Evolutionary conservation across 1,140 invertebrate genomes (phyloP).

Genomic region (Bilobella aurantiaca): DNA sequence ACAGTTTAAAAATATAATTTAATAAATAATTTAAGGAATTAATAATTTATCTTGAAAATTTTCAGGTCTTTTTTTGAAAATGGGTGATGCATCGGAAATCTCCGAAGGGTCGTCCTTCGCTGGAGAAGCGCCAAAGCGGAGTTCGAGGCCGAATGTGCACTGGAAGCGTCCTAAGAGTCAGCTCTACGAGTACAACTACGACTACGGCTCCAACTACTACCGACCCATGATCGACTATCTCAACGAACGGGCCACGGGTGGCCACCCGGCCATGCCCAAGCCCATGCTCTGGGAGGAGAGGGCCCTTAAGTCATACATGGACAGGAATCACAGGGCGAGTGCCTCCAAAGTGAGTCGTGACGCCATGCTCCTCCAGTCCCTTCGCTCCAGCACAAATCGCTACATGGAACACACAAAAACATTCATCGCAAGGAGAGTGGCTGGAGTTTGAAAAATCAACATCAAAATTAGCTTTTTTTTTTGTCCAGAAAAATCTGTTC

Average conservation of each 20-base stretch:
- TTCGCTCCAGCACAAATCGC: slow-evolving; percentile 25
- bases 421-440: slow-evolving; percentile 30
- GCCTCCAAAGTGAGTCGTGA: slow-evolving; percentile 15
- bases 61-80: neutral
- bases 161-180: slow-evolving; percentile 30
- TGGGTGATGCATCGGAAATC: slow-evolving; percentile 16
- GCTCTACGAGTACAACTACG: slow-evolving; percentile 34
- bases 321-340: slow-evolving; percentile 19
- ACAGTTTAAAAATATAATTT: neutral
- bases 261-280: slow-evolving; percentile 18
- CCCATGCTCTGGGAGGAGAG: slow-evolving; percentile 33
- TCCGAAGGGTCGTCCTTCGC: slow-evolving; percentile 20
- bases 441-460: slow-evolving; percentile 11
- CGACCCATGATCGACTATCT: slow-evolving; percentile 34
- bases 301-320: slow-evolving; percentile 28
- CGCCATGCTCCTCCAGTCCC: slow-evolving; percentile 27
- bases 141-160: slow-evolving; percentile 26
- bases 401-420: slow-evolving; percentile 33
- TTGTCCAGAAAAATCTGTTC: neutral
- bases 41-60: neutral
- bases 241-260: slow-evolving; percentile 24
- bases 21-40: neutral
- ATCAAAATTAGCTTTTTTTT: neutral
- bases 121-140: slow-evolving; percentile 26
- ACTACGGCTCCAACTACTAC: slow-evolving; percentile 33